phyloP scores from a whole-genome alignment of 2,113 vertebrate genomes.

The Pao palembangensis region DNA sequence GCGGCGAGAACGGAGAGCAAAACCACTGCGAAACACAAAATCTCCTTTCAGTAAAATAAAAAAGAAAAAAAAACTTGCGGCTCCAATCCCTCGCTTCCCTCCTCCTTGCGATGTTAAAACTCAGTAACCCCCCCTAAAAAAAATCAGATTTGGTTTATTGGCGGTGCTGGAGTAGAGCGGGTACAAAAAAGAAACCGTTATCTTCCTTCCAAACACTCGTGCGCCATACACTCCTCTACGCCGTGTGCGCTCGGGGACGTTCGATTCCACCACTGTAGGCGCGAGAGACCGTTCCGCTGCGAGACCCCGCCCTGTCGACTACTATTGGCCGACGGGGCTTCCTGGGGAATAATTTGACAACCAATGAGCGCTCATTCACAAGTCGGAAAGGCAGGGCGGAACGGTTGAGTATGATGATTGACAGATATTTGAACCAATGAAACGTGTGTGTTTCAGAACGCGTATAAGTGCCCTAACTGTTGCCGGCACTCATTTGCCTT shows the following conservation, averaged over 20 bases:
- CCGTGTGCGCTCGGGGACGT: conserved; percentile 69
- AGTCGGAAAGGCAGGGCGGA: conserved; percentile 12
- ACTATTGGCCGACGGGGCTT: conserved; percentile 57
- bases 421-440: conserved; percentile 52
- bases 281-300: conserved; percentile 59
- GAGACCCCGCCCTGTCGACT: conserved; percentile 45
- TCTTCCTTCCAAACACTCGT: conserved; percentile 64
- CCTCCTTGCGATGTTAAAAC: conserved; percentile 60
- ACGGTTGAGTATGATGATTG: conserved; percentile 31
- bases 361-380: conserved; percentile 48
- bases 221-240: conserved; percentile 66
- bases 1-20: conserved; percentile 67
- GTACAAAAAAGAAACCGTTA: conserved; percentile 61
- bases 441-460: conserved; percentile 30
- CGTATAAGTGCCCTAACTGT: conserved; percentile 30
- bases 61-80: conserved; percentile 67
- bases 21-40: conserved; percentile 66
- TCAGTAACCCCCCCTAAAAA: conserved; percentile 43
- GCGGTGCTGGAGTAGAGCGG: conserved; percentile 52
- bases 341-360: conserved; percentile 8
- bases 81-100: conserved; percentile 70
- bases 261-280: conserved; percentile 71
- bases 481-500: conserved; percentile 33
- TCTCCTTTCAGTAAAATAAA: conserved; percentile 59
- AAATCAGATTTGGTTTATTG: conserved; percentile 52